Evolutionary conservation across 2,113 vertebrate genomes (phyloP).

Genomic region (Phylloscopus whistleri): DNA sequence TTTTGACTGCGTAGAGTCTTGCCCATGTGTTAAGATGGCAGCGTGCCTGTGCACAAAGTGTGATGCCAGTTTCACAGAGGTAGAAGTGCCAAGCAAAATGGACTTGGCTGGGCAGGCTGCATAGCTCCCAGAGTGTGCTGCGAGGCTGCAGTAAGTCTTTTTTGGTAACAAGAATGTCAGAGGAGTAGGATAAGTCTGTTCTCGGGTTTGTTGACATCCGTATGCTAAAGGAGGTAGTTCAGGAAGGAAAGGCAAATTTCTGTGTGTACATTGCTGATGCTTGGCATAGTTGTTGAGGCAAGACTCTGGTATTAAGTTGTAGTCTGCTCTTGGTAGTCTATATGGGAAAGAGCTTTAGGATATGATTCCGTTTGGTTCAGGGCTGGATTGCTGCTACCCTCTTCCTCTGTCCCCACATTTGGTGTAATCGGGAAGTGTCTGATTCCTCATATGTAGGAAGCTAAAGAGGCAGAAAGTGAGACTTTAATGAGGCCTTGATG

Average conservation of each 20-base stretch:
- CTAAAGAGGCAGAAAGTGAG: background rate
- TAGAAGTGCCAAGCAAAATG: slow-evolving; percentile 60
- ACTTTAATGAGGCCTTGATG: background rate
- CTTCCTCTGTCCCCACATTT: background rate
- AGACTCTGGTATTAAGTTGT: background rate
- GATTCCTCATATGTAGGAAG: background rate
- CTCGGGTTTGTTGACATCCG: slow-evolving; percentile 24
- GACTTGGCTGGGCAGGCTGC: slow-evolving; percentile 58
- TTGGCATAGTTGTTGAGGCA: background rate
- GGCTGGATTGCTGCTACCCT: background rate
- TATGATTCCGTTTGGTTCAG: background rate
- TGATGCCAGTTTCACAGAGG: slow-evolving; percentile 57
- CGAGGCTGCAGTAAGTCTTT: slow-evolving; percentile 33
- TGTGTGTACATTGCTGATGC: background rate
- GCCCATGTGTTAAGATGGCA: slow-evolving; percentile 62
- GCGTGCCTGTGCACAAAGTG: slow-evolving; percentile 36
- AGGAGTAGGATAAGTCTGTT: slow-evolving; percentile 23
- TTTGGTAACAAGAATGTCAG: slow-evolving; percentile 41
- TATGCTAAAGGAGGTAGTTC: background rate
- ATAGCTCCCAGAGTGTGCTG: background rate
- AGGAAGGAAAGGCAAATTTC: background rate
- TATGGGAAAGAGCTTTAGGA: background rate
- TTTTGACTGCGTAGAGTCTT: slow-evolving; percentile 14
- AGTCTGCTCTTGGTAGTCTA: background rate
- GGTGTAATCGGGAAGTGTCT: background rate